These are phyloP conservation scores for Diadema setosum DNA, from an alignment of 35 echinoderm and acorn worm species.

Conservation along the genomic window DNA sequence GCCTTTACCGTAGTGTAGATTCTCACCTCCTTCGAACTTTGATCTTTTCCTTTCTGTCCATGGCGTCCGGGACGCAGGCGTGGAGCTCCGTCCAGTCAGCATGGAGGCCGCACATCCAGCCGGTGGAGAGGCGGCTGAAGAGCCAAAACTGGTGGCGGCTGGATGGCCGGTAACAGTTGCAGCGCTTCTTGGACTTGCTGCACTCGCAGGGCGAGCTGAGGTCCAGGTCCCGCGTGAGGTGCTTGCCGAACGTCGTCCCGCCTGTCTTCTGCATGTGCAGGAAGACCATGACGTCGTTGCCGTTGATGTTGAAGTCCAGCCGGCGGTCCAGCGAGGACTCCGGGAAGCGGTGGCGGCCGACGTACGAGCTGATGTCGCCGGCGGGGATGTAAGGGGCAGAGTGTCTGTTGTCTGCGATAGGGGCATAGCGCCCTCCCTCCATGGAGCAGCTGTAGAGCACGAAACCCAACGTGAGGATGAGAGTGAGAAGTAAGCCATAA, in stretches of 20 bases:
- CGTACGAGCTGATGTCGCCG: background rate
- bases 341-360: background rate
- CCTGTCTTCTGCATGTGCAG: constrained; percentile 95
- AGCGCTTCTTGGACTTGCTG: constrained; percentile 34
- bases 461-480: background rate
- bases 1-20: too few species aligned
- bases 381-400: background rate
- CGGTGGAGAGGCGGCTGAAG: constrained; percentile 81
- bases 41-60: constrained; percentile 74
- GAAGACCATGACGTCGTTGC: constrained; percentile 78
- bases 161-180: constrained; percentile 65
- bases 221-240: constrained; percentile 56
- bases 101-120: constrained; percentile 93
- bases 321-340: background rate
- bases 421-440: background rate
- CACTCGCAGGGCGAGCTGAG: constrained; percentile 59
- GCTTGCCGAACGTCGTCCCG: constrained; percentile 74
- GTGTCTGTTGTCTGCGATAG: background rate
- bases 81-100: constrained; percentile 91
- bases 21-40: constrained; percentile 57
- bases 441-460: background rate
- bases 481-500: background rate
- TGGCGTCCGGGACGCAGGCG: constrained; percentile 63
- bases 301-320: constrained; percentile 44
- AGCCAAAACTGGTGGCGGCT: constrained; percentile 52